Evolutionary conservation across 2,888 invertebrate species (phyloP).

Genomic region (Tetragnatha montana): DNA sequence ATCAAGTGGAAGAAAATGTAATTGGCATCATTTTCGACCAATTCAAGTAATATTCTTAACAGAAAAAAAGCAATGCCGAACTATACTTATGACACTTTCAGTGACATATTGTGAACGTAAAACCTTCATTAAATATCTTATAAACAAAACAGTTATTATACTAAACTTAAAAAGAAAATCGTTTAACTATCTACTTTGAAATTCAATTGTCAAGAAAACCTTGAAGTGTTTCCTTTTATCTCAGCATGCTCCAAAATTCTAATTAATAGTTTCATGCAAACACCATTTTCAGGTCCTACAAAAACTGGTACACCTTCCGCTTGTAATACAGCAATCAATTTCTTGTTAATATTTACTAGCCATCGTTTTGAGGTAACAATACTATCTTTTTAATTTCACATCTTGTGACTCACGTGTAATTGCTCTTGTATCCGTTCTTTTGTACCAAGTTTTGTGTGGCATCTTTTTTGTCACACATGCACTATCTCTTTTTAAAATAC

Average conservation of each 20-base stretch:
- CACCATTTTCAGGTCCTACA: not conserved
- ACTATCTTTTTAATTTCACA: conserved; percentile 18
- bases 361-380: conserved; percentile 50
- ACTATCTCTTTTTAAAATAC: not conserved
- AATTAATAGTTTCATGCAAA: not conserved
- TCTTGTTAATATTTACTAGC: conserved; percentile 45
- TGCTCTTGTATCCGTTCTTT: conserved; percentile 49
- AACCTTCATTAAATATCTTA: no score
- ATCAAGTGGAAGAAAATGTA: no score
- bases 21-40: no score
- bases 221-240: not conserved
- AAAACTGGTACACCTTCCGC: conserved; percentile 22
- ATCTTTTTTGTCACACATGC: not conserved
- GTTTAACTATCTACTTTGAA: no score
- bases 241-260: not conserved
- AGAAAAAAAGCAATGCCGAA: no score
- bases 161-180: no score
- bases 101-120: no score
- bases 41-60: no score
- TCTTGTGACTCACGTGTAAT: conserved; percentile 32
- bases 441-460: not conserved
- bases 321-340: conserved; percentile 17
- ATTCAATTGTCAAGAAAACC: not conserved
- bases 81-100: no score
- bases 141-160: no score